These are phyloP conservation scores for Oryzias javanicus DNA, from an alignment of 2,113 vertebrate species.

Conservation along the genomic window DNA sequence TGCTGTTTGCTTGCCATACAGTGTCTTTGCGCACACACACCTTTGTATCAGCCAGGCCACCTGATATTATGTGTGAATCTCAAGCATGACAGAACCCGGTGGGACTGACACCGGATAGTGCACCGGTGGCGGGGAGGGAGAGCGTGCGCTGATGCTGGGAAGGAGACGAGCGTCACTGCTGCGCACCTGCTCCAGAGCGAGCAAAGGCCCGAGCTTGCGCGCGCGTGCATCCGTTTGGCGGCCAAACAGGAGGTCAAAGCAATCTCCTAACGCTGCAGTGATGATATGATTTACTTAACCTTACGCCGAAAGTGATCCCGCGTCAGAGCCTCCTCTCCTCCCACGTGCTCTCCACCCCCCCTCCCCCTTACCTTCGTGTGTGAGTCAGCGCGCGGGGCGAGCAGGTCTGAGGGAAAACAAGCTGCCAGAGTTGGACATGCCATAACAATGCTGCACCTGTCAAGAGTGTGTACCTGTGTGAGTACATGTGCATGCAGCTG, in stretches of 20 bases:
- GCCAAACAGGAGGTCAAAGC: constrained; percentile 58
- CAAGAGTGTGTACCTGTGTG: constrained; percentile 50
- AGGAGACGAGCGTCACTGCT: constrained; percentile 58
- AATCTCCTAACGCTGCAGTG: constrained; percentile 60
- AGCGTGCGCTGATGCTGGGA: constrained; percentile 44
- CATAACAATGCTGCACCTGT: constrained; percentile 72
- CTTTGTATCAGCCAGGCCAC: constrained; percentile 53
- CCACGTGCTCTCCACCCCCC: constrained; percentile 1
- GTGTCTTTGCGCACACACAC: constrained; percentile 42
- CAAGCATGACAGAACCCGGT: constrained; percentile 43
- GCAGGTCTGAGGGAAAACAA: constrained; percentile 64
- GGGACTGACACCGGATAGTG: constrained; percentile 56
- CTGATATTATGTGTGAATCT: constrained; percentile 65
- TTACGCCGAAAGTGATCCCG: constrained; percentile 20
- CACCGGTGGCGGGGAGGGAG: constrained; percentile 5
- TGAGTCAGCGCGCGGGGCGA: constrained; percentile 63
- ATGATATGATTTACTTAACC: constrained; percentile 68
- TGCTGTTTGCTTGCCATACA: constrained; percentile 22
- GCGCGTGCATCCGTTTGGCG: constrained; percentile 37
- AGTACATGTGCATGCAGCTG: constrained; percentile 64
- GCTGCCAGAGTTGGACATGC: constrained; percentile 66
- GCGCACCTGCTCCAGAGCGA: constrained; percentile 60
- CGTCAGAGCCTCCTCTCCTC: constrained; percentile 21
- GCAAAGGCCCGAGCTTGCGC: constrained; percentile 57
- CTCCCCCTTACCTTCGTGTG: constrained; percentile 54